Conservation (phyloP, 2,888 invertebrate genomes). For the Megastigmus dorsalis region DNA sequence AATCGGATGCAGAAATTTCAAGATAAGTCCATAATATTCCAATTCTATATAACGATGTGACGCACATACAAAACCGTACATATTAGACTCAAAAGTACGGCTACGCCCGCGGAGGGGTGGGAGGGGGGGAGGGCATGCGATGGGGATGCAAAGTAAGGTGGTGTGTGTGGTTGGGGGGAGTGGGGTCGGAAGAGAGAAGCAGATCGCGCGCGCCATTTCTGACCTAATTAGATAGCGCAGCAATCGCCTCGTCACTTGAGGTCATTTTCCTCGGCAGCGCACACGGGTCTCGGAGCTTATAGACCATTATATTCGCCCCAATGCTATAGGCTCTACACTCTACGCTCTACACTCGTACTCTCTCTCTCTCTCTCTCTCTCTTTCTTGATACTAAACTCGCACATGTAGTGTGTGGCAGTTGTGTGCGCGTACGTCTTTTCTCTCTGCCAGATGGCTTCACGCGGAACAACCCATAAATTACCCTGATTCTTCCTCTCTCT, state of each 20-base stretch:
- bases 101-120: not conserved
- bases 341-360: not conserved
- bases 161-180: too few species aligned
- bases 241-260: not conserved
- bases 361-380: not conserved
- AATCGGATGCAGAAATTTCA: too few species aligned
- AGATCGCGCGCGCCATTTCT: not conserved
- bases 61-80: too few species aligned
- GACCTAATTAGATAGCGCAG: slow-evolving; percentile 24
- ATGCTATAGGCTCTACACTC: not conserved
- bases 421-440: too few species aligned
- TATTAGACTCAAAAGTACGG: not conserved
- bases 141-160: not conserved
- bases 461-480: too few species aligned
- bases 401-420: too few species aligned
- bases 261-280: not conserved
- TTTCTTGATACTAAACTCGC: too few species aligned
- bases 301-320: too few species aligned
- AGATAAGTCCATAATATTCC: not conserved
- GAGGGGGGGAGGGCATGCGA: not conserved
- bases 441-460: too few species aligned
- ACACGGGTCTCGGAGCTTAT: too few species aligned
- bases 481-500: too few species aligned
- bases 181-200: not conserved
- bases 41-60: too few species aligned